Conservation (phyloP, 2,797 vertebrate genomes). For the Meriones psammophilus region DNA sequence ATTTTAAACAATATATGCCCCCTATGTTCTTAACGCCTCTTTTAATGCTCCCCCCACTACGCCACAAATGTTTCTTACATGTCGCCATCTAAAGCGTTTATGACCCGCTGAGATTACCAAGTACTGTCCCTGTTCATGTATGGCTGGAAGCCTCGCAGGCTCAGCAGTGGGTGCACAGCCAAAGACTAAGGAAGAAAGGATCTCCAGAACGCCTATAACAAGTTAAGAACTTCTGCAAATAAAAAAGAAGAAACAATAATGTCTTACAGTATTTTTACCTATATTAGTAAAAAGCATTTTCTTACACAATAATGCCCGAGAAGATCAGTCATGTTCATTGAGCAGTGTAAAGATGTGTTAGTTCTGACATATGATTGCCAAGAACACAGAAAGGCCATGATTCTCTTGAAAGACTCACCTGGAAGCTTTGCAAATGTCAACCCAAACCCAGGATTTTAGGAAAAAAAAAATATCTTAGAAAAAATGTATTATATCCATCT, state of each 20-base stretch:
- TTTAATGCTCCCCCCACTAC: not conserved
- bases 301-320: not conserved
- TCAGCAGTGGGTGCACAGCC: not conserved
- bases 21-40: not conserved
- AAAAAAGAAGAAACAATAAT: constrained; percentile 71
- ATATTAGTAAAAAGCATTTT: constrained; percentile 76
- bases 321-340: not conserved
- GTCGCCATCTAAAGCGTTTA: not conserved
- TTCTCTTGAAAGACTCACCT: not conserved
- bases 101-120: not conserved
- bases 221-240: not conserved
- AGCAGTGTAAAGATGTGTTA: not conserved
- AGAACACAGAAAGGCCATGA: not conserved
- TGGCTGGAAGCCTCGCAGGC: not conserved
- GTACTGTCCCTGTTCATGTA: not conserved
- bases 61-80: not conserved
- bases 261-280: constrained; percentile 58
- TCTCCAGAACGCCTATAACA: not conserved
- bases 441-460: not conserved
- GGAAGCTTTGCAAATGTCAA: not conserved
- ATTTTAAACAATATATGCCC: not conserved
- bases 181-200: not conserved
- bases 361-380: not conserved
- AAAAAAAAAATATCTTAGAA: not conserved
- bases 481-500: not conserved